Evolutionary conservation across 2,797 vertebrate genomes (phyloP).

Genomic region (Neosilurus mollespiculum): DNA sequence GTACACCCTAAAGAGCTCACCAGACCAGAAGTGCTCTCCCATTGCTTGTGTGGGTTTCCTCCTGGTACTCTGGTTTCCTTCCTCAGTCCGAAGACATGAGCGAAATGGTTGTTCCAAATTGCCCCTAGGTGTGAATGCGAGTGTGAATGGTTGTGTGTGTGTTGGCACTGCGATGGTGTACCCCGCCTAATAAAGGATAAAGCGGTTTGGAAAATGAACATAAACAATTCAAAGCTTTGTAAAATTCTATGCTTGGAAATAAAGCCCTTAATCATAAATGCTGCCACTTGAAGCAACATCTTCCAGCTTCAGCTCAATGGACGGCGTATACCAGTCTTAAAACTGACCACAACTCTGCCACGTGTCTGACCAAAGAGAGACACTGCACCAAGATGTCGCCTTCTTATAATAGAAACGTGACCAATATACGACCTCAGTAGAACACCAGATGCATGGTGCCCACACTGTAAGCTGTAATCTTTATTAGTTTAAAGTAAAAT

Average conservation of each 20-base stretch:
- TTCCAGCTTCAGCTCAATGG: not conserved
- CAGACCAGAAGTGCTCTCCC: no score
- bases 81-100: no score
- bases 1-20: no score
- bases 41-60: no score
- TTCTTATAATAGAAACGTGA: slow-evolving; percentile 16
- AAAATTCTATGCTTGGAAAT: slow-evolving; percentile 13
- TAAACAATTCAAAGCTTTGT: not conserved
- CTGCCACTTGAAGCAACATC: not conserved
- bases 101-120: no score
- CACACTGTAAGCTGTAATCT: not conserved
- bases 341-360: slow-evolving; percentile 10
- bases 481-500: not conserved
- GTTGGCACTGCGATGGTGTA: no score
- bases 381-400: not conserved
- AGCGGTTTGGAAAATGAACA: no score
- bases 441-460: not conserved
- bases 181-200: no score
- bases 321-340: not conserved
- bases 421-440: slow-evolving; percentile 7
- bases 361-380: slow-evolving; percentile 6
- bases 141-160: no score
- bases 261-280: slow-evolving; percentile 18
- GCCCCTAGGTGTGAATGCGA: no score
- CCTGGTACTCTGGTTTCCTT: no score